Evolutionary conservation across 2,888 invertebrate genomes (phyloP), one percentile per base, ranked within the genome.

Genomic region (Tetrapedia diversipes): DNA sequence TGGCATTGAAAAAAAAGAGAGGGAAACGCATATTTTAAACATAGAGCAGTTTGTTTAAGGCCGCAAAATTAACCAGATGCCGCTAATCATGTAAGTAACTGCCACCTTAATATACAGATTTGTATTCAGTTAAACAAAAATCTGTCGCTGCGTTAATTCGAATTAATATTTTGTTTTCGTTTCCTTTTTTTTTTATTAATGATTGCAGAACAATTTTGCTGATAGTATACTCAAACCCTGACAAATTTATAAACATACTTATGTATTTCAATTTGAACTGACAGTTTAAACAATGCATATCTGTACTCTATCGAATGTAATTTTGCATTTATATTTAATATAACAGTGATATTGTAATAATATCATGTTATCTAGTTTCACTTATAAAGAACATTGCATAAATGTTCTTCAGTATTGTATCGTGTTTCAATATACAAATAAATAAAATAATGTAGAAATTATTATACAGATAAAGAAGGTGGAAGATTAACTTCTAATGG

Each of bases 31-130:
- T 98, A 98, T 89, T 94, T 93, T 68, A 95, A 95, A 80, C 97
- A 97, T 86, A 95, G 96, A 0, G 96, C 96, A 2, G 95, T 98
- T 87, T 98, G 97, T 89, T 92, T 98, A 64, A 98, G 98, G 93
- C 96, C 98, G 0, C 98, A 98, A 92, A 97, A 97, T 89, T 98
- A 95, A 92, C 98, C 98, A 0, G 97, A 99, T 92, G 97, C 98
- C 14, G 93, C 97, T 0, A 97, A 98, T 92, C 95, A 96, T 90
- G 96, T 96, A 91, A 94, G 94, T 53, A 51, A 32, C 27, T 2
- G n/a, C 32, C 1, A 49, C 16, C 16, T 27, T 3, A 2, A 19
- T n/a, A 3, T 19, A 1, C 19, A 3, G 19, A 19, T 16, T 24
- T 1, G 16, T 6, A 45, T 27, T n/a, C 34, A 19, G n/a, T n/a